phyloP scores from a whole-genome alignment of 2,797 vertebrate genomes.

The Pseudomugil gertrudae region DNA sequence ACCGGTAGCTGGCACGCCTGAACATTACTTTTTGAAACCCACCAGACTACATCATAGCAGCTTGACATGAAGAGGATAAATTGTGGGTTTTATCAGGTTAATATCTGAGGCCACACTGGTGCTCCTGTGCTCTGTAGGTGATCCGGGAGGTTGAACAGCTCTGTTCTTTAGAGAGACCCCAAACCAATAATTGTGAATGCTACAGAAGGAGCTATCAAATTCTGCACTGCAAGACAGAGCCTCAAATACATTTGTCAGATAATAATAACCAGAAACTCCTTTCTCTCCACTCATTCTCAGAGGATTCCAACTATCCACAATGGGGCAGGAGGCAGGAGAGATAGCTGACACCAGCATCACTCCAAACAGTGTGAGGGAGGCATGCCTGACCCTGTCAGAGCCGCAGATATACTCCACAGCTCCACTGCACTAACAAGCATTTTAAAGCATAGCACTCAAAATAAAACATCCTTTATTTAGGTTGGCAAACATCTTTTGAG shows the following conservation, averaged over 20 bases:
- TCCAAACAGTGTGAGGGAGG: constrained; percentile 31
- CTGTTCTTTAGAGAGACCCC: constrained; percentile 56
- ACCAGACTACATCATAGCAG: constrained; percentile 70
- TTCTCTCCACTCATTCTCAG: constrained; percentile 44
- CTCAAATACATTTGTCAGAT: constrained; percentile 58
- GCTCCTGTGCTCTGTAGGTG: constrained; percentile 60
- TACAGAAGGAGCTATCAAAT: constrained; percentile 42
- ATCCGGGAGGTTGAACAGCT: constrained; percentile 57
- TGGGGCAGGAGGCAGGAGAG: constrained; percentile 37
- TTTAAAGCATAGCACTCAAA: constrained; percentile 45
- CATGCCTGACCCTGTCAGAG: constrained; percentile 58
- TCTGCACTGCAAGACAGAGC: constrained; percentile 52
- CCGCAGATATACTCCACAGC: constrained; percentile 45
- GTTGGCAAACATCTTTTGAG: constrained; percentile 54
- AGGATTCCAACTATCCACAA: constrained; percentile 41
- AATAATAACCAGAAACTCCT: constrained; percentile 60
- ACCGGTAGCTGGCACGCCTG: constrained; percentile 61
- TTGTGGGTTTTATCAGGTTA: constrained; percentile 69
- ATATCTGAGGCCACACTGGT: constrained; percentile 40
- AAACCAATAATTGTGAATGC: constrained; percentile 56
- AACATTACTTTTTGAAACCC: constrained; percentile 43
- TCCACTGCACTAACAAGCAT: constrained; percentile 64
- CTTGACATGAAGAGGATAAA: constrained; percentile 75
- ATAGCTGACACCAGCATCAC: constrained; percentile 46
- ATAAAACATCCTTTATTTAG: constrained; percentile 47